These are phyloP conservation scores for Brachionus angularis DNA, from an alignment of 1,140 invertebrate species.

Conservation along the genomic window DNA sequence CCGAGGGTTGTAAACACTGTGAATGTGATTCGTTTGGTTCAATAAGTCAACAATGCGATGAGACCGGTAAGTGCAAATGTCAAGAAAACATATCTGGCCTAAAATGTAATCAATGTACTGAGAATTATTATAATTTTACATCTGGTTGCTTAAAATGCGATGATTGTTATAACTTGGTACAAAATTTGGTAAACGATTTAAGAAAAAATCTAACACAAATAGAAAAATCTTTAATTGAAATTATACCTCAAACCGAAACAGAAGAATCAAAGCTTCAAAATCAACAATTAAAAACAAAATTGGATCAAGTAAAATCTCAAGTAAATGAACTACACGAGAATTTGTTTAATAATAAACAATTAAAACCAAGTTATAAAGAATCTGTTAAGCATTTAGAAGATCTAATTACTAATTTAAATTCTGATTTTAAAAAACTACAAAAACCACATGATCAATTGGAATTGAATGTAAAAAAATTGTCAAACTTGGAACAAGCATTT, in stretches of 20 bases:
- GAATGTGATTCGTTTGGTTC: conserved; percentile 81
- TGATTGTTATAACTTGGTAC: conserved; percentile 42
- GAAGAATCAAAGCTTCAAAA: background rate
- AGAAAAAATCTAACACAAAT: background rate
- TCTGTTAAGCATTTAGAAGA: background rate
- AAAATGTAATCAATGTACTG: conserved; percentile 76
- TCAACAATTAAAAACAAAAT: conserved; percentile 17
- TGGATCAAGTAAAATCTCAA: conserved; percentile 15
- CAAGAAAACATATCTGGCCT: conserved; percentile 77
- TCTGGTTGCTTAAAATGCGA: conserved; percentile 50
- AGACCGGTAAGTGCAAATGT: conserved; percentile 77
- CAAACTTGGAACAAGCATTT: background rate
- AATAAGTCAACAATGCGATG: conserved; percentile 69
- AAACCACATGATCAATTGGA: conserved; percentile 20
- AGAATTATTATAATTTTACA: conserved; percentile 59
- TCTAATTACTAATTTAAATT: background rate
- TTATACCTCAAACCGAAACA: background rate
- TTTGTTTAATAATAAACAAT: background rate
- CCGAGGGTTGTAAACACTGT: conserved; percentile 74
- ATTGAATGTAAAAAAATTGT: background rate
- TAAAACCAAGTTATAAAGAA: conserved; percentile 2
- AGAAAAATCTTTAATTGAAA: conserved; percentile 10
- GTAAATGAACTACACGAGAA: background rate
- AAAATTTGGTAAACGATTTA: conserved; percentile 17
- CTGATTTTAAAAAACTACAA: conserved; percentile 2